Conservation (phyloP, 2,888 invertebrate genomes). For the Meteorus cinctellus region DNA sequence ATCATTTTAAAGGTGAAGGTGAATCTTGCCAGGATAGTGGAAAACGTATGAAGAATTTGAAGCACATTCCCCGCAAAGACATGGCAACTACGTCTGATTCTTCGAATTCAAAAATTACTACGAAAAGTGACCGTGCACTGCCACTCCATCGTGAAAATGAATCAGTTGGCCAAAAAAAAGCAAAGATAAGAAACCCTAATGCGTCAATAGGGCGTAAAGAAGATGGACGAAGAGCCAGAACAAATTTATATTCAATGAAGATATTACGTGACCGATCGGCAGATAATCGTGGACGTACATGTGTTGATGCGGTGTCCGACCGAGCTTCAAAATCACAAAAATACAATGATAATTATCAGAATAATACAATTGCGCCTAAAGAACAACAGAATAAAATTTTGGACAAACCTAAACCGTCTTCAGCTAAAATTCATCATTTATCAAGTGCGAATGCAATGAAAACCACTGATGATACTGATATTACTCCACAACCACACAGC, state of each 20-base stretch:
- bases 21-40: slow-evolving; percentile 52
- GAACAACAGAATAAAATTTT: slow-evolving; percentile 57
- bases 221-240: slow-evolving; percentile 61
- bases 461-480: slow-evolving; percentile 58
- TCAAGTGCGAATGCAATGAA: slow-evolving; percentile 56
- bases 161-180: slow-evolving; percentile 51
- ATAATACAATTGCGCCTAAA: slow-evolving; percentile 54
- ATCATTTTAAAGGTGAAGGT: slow-evolving; percentile 54
- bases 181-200: slow-evolving; percentile 61
- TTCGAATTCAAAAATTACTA: slow-evolving; percentile 51
- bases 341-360: slow-evolving; percentile 59
- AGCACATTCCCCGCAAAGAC: slow-evolving; percentile 64
- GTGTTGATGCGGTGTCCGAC: slow-evolving; percentile 62
- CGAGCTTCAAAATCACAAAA: slow-evolving; percentile 55
- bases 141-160: slow-evolving; percentile 56
- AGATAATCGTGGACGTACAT: slow-evolving; percentile 60
- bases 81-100: slow-evolving; percentile 50
- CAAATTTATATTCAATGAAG: slow-evolving; percentile 57
- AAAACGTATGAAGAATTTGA: slow-evolving; percentile 61
- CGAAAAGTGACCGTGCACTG: slow-evolving; percentile 59
- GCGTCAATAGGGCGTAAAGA: slow-evolving; percentile 64
- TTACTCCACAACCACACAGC: slow-evolving; percentile 56
- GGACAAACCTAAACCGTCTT: slow-evolving; percentile 60
- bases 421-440: slow-evolving; percentile 58
- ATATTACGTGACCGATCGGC: slow-evolving; percentile 58